Evolutionary conservation across 2,888 invertebrate species (phyloP).

Genomic region (Microdon myrmicae): DNA sequence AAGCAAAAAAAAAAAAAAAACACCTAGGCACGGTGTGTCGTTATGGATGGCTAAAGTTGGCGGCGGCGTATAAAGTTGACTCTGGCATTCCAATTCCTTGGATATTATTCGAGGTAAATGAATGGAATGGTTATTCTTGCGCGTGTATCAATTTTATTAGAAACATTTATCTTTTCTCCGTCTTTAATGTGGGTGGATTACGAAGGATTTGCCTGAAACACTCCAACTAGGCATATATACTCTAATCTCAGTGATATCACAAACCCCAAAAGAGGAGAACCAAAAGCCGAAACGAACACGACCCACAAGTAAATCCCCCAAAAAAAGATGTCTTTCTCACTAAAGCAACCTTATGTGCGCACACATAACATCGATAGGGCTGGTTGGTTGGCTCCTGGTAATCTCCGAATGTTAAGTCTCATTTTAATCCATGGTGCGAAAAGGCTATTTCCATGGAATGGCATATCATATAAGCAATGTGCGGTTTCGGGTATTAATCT

Average conservation of each 20-base stretch:
- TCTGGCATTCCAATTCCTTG: too few species aligned
- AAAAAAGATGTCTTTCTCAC: conserved; percentile 8
- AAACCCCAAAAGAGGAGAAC: neutral
- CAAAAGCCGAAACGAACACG: conserved; percentile 12
- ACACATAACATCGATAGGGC: too few species aligned
- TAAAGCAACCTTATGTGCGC: conserved; percentile 1
- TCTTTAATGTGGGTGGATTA: conserved; percentile 23
- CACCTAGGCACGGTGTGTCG: too few species aligned
- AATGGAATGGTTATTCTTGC: too few species aligned
- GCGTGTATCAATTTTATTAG: conserved; percentile 41
- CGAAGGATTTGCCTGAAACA: conserved; percentile 28
- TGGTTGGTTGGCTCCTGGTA: conserved; percentile 32
- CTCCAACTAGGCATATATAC: conserved; percentile 16
- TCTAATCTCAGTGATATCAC: conserved; percentile 35
- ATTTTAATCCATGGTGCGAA: conserved; percentile 35
- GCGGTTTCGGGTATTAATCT: conserved; percentile 37
- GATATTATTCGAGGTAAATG: too few species aligned
- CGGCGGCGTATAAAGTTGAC: too few species aligned
- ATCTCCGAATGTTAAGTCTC: conserved; percentile 41
- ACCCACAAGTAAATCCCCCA: conserved; percentile 1
- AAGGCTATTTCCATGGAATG: conserved; percentile 32
- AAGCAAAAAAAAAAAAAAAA: too few species aligned
- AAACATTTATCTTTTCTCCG: conserved; percentile 30
- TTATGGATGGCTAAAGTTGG: too few species aligned
- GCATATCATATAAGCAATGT: conserved; percentile 22